Evolutionary conservation across 2,113 vertebrate species (phyloP), one percentile per base, ranked within the genome.

Genomic region (Rissa tridactyla): DNA sequence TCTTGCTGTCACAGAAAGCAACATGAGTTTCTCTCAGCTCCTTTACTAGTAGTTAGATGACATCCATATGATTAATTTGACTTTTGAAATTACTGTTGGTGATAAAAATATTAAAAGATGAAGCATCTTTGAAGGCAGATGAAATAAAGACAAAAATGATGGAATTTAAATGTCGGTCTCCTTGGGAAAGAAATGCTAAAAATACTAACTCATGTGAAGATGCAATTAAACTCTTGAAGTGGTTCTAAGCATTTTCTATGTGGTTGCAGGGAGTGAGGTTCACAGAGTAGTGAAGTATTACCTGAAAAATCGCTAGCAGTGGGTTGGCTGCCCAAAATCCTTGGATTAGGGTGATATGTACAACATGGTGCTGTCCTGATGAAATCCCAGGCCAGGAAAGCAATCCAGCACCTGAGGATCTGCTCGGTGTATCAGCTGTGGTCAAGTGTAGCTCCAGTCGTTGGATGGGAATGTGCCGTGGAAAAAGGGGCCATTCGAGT

Each of bases 321-420:
- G 27, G 21, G 36, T 5, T 55, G 49, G 7, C 36, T 82, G 25
- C 29, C 34, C 49, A 30, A 23, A 78, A 32, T 69, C 60, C 40
- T 36, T 68, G 38, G 16, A 38, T 14, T 11, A 30, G 18, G 5
- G 2, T 55, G 54, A 51, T 42, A 22, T 10, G 22, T 46, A 27
- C 29, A 69, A 6, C 27, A 34, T 0, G 2, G 13, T 64, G 25
- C 27, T 0, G 0, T 46, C 13, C 18, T 78, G 25, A 8, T 81
- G 46, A 51, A 77, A 71, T 25, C 9, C 40, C 71, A 62, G 44
- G n/a, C 25, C 47, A 11, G 18, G 21, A 52, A 69, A 85, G 51
- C 30, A 82, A 11, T n/a, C 22, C n/a, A 30, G 38, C 3, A 1
- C 29, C 23, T 47, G 15, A 49, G 30, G 36, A 30, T 44, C 22